phyloP scores from a whole-genome alignment of 1,140 invertebrate genomes.

The Mycetomoellerius zeteki region DNA sequence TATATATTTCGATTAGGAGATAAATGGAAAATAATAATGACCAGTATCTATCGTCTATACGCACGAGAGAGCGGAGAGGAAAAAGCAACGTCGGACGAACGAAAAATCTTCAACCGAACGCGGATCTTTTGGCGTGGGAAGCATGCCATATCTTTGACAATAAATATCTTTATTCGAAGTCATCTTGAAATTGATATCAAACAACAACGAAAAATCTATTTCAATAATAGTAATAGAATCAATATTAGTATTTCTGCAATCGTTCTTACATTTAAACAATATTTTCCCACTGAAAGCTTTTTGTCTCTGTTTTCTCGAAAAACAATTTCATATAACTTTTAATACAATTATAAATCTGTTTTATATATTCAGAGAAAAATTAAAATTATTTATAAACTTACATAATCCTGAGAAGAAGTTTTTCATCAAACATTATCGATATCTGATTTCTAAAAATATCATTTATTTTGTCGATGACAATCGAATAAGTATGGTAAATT shows the following conservation, averaged over 20 bases:
- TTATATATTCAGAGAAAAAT: neutral
- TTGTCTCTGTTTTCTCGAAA: neutral
- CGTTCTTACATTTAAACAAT: neutral
- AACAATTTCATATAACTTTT: neutral
- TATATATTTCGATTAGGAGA: constrained; percentile 59
- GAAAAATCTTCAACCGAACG: constrained; percentile 38
- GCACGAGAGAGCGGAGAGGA: neutral
- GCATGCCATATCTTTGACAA: constrained; percentile 35
- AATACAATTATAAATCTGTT: neutral
- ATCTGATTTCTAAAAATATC: neutral
- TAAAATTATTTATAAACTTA: constrained; percentile 1
- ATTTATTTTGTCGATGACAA: neutral
- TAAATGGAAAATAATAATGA: constrained; percentile 62
- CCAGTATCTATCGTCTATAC: constrained; percentile 42
- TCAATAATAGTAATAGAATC: constrained; percentile 9
- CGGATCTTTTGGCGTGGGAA: constrained; percentile 28
- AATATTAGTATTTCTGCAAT: constrained; percentile 21
- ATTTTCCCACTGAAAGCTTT: neutral
- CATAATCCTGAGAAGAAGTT: neutral
- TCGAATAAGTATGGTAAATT: neutral
- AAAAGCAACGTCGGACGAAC: constrained; percentile 42
- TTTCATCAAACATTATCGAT: neutral
- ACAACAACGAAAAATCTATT: constrained; percentile 35
- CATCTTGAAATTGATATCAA: constrained; percentile 46
- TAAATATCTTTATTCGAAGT: constrained; percentile 48